These are phyloP conservation scores for Hyles lineata DNA, from an alignment of 2,888 invertebrate species.

Conservation along the genomic window DNA sequence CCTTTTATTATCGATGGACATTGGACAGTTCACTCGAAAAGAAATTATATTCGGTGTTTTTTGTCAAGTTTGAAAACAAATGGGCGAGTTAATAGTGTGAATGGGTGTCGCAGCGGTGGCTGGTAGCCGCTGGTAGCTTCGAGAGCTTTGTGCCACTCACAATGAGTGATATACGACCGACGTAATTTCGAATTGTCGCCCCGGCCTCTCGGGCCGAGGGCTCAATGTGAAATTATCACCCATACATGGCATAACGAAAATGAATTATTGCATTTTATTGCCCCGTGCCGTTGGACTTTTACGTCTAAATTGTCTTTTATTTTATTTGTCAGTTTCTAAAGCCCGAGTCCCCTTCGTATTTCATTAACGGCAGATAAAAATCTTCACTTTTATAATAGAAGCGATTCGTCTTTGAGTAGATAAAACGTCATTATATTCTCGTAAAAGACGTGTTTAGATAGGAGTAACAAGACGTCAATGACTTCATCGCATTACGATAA, in stretches of 20 bases:
- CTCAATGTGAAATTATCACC: conserved; percentile 82
- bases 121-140: conserved; percentile 76
- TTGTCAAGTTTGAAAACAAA: conserved; percentile 80
- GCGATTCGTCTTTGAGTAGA: conserved; percentile 56
- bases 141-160: conserved; percentile 78
- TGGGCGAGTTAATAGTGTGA: conserved; percentile 77
- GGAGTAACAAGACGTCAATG: conserved; percentile 65
- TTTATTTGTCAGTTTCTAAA: conserved; percentile 56
- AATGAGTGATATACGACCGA: conserved; percentile 84
- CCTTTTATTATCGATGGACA: conserved; percentile 69
- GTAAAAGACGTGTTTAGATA: conserved; percentile 69
- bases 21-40: conserved; percentile 61
- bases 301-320: conserved; percentile 60
- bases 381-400: conserved; percentile 50
- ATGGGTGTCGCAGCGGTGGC: conserved; percentile 67
- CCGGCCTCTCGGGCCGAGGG: conserved; percentile 61
- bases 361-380: conserved; percentile 48
- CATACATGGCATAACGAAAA: conserved; percentile 83
- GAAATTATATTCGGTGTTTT: conserved; percentile 76
- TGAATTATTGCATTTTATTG: conserved; percentile 82
- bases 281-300: conserved; percentile 60
- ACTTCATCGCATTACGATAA: conserved; percentile 68
- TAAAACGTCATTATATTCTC: conserved; percentile 67
- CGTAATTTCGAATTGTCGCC: conserved; percentile 81
- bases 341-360: conserved; percentile 49